Conservation (phyloP, 2,888 invertebrate species). For the Phytoseiulus persimilis region DNA sequence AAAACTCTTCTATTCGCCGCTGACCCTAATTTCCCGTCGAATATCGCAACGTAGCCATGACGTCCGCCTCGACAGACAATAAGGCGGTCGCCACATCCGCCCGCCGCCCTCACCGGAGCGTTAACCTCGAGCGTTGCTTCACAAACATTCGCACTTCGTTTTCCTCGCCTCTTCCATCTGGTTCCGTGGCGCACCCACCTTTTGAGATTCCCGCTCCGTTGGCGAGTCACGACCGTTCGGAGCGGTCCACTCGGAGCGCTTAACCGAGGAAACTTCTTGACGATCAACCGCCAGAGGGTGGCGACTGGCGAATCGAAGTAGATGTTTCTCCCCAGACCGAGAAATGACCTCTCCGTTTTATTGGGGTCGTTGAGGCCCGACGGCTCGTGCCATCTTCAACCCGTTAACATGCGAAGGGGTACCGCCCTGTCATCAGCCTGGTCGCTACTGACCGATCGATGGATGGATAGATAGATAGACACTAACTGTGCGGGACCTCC, state of each 20-base stretch:
- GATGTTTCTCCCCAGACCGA: not conserved
- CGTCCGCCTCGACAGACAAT: not conserved
- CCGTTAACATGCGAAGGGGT: slow-evolving; percentile 5
- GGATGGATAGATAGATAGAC: not conserved
- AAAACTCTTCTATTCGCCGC: not conserved
- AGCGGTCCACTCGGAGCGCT: no score
- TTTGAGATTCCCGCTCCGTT: no score
- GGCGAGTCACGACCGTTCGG: no score
- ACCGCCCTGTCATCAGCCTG: not conserved
- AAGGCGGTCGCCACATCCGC: slow-evolving; percentile 5
- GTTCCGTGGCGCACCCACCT: not conserved
- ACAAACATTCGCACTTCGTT: not conserved
- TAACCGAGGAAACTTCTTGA: no score
- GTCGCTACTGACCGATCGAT: not conserved
- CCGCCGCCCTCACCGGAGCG: not conserved
- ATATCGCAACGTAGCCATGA: not conserved
- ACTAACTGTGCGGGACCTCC: not conserved
- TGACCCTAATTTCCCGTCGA: not conserved
- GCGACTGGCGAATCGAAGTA: not conserved
- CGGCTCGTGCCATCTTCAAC: slow-evolving; percentile 5
- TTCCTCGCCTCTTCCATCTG: not conserved
- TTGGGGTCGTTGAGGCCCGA: not conserved
- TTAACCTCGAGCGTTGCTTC: not conserved
- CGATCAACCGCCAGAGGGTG: not conserved
- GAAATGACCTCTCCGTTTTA: slow-evolving; percentile 5